Percentiles rank a stretch among this genome's conserved stretches.
Conservation (phyloP, 35 echinoderm and acorn worm species). For the Eucidaris tribuloides region DNA sequence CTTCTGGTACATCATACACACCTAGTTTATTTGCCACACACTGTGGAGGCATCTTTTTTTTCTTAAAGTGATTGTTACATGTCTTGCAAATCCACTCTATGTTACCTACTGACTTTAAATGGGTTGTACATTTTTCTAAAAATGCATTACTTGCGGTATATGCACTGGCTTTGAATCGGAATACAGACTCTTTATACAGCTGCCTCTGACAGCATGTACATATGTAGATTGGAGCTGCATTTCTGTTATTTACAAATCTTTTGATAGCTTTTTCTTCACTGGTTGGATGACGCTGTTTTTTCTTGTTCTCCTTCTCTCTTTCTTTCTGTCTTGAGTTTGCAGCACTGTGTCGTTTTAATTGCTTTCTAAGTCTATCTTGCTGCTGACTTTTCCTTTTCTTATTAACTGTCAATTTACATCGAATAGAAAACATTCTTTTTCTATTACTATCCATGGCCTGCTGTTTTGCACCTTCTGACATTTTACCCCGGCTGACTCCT, state of each 20-base stretch:
- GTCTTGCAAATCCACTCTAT: conserved; percentile 32
- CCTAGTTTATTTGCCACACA: neutral
- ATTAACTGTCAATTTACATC: too few relatives aligned
- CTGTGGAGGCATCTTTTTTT: neutral
- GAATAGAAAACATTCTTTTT: too few relatives aligned
- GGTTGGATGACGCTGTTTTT: neutral
- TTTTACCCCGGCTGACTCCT: too few relatives aligned
- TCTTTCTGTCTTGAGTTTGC: neutral
- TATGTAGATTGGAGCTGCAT: neutral
- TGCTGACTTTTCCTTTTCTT: too few relatives aligned
- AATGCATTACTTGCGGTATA: neutral
- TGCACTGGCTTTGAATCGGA: neutral
- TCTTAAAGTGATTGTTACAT: neutral
- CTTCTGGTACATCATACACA: neutral
- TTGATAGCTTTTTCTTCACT: neutral
- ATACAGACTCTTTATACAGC: conserved; percentile 26
- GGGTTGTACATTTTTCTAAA: neutral
- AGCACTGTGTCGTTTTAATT: too few relatives aligned
- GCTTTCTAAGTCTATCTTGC: too few relatives aligned
- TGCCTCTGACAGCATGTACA: conserved; percentile 36
- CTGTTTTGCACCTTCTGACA: too few relatives aligned
- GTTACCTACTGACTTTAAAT: neutral
- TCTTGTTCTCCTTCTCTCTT: neutral
- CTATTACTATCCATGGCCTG: too few relatives aligned
- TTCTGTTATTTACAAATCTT: neutral